phyloP scores from a whole-genome alignment of 2,888 invertebrate species.

The Drosophila neonasuta region DNA sequence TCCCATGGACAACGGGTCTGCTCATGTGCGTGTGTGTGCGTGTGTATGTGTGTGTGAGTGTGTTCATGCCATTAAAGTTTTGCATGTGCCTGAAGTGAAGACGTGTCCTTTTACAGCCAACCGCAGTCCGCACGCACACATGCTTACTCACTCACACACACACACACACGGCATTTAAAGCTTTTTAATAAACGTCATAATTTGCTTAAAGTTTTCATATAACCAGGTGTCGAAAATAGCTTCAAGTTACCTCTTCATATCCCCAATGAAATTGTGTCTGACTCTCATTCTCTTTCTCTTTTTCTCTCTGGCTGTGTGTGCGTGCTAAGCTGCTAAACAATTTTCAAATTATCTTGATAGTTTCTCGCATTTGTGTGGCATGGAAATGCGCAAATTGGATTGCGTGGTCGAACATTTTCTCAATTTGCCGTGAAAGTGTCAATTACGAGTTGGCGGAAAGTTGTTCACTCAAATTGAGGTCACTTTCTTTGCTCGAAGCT shows the following conservation, averaged over 20 bases:
- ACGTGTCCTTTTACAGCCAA: slow-evolving; percentile 43
- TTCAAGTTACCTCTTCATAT: slow-evolving; percentile 24
- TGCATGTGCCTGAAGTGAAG: slow-evolving; percentile 49
- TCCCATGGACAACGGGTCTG: slow-evolving; percentile 40
- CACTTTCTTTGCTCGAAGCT: neutral
- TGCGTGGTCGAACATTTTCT: slow-evolving; percentile 30
- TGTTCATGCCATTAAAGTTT: slow-evolving; percentile 63
- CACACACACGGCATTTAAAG: slow-evolving; percentile 53
- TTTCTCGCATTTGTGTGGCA: slow-evolving; percentile 24
- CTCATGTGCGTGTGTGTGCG: slow-evolving; percentile 17
- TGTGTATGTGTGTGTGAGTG: slow-evolving; percentile 12
- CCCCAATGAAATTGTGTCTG: neutral
- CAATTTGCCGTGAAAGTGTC: slow-evolving; percentile 34
- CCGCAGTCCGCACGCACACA: slow-evolving; percentile 13
- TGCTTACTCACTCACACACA: slow-evolving; percentile 9
- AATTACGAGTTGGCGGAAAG: neutral
- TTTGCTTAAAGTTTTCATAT: slow-evolving; percentile 73
- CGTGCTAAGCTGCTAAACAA: slow-evolving; percentile 41
- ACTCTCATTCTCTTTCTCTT: neutral
- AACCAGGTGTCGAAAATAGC: slow-evolving; percentile 57
- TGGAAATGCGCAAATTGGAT: slow-evolving; percentile 28
- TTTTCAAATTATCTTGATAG: slow-evolving; percentile 58
- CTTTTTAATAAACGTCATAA: slow-evolving; percentile 75
- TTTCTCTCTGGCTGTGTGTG: slow-evolving; percentile 12
- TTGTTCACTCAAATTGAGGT: neutral